Conservation (phyloP, 1,140 invertebrate species). For the Conus betulinus region DNA sequence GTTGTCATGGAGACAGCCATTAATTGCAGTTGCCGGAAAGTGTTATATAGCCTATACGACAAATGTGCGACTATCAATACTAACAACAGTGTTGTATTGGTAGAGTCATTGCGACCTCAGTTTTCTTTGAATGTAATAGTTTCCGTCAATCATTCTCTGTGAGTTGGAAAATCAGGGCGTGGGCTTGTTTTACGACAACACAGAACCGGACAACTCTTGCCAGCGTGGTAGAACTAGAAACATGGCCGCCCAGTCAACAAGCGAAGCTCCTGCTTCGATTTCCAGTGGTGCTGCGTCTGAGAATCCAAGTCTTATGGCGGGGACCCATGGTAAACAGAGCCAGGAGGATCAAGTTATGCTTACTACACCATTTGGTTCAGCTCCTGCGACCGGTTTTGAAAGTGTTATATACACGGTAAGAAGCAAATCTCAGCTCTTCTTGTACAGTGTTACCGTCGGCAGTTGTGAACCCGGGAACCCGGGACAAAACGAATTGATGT, state of each 20-base stretch:
- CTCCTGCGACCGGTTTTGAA: not conserved
- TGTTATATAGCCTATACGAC: too few relatives aligned
- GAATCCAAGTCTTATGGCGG: not conserved
- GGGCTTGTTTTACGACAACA: slow-evolving; percentile 27
- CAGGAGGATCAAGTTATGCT: not conserved
- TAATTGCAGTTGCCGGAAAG: too few relatives aligned
- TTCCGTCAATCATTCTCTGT: too few relatives aligned
- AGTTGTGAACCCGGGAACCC: too few relatives aligned
- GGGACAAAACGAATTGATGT: too few relatives aligned
- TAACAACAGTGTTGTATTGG: too few relatives aligned
- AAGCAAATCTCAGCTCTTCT: too few relatives aligned
- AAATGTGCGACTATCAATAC: too few relatives aligned
- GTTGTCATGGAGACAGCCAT: too few relatives aligned
- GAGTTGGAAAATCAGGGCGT: not conserved
- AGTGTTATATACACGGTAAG: not conserved
- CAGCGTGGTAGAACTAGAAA: slow-evolving; percentile 45
- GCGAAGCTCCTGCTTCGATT: slow-evolving; percentile 4
- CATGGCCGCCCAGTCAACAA: slow-evolving; percentile 42
- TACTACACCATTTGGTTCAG: not conserved
- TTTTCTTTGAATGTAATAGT: too few relatives aligned
- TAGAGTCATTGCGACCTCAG: too few relatives aligned
- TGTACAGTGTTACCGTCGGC: too few relatives aligned
- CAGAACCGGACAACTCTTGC: slow-evolving; percentile 11
- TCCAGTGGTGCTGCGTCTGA: not conserved
- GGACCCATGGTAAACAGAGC: not conserved